Evolutionary conservation across 2,888 invertebrate species (phyloP).

Genomic region (Ennomos quercinarius): DNA sequence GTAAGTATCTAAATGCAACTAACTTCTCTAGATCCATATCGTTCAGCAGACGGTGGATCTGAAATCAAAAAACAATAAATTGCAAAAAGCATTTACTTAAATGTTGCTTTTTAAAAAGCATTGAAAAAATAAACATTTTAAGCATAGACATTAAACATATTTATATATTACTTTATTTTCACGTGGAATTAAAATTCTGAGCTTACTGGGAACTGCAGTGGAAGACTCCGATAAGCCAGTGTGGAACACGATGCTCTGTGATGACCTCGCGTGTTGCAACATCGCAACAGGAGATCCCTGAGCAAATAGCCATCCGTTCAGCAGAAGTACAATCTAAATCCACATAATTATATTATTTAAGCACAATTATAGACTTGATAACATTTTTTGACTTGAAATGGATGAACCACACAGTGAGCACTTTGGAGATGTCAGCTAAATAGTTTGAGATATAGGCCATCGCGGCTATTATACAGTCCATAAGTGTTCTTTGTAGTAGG

Average conservation of each 20-base stretch:
- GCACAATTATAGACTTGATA: background rate
- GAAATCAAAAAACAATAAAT: constrained; percentile 15
- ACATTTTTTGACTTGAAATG: too few species aligned
- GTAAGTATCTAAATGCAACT: background rate
- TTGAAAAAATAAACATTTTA: too few species aligned
- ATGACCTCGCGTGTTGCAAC: constrained; percentile 74
- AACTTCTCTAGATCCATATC: constrained; percentile 48
- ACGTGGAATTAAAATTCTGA: too few species aligned
- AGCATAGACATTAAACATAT: too few species aligned
- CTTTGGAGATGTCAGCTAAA: too few species aligned
- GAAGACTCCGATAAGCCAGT: constrained; percentile 50
- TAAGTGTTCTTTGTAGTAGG: too few species aligned
- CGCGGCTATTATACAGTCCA: too few species aligned
- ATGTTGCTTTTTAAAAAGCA: background rate
- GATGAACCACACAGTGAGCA: too few species aligned
- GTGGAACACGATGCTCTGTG: constrained; percentile 71
- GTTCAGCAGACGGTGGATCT: constrained; percentile 47
- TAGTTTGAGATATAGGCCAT: too few species aligned
- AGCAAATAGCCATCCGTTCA: constrained; percentile 55
- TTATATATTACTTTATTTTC: too few species aligned
- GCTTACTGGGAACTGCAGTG: constrained; percentile 47
- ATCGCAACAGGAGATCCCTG: constrained; percentile 64
- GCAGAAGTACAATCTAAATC: constrained; percentile 53
- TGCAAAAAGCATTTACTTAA: too few species aligned
- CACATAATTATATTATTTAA: constrained; percentile 1